Percentiles rank a stretch among this genome's conserved stretches.
Conservation (phyloP, 2,888 invertebrate species). For the Tetranychus truncatus region DNA sequence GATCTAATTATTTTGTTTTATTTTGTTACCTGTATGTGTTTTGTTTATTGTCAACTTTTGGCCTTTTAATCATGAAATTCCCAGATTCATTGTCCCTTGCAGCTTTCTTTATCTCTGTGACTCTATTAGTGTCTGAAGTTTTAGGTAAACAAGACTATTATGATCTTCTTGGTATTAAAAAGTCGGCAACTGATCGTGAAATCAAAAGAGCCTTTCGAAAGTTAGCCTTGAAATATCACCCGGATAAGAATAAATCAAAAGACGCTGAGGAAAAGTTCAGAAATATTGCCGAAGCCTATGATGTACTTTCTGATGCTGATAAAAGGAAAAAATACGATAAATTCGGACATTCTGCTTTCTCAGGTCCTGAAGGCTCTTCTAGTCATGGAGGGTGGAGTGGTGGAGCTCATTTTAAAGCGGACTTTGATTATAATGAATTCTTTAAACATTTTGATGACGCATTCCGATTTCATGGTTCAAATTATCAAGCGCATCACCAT, state of each 20-base stretch:
- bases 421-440: conserved; percentile 34
- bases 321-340: conserved; percentile 35
- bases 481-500: conserved; percentile 23
- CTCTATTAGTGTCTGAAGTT: conserved; percentile 19
- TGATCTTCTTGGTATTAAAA: conserved; percentile 35
- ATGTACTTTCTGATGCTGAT: conserved; percentile 35
- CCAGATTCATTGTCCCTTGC: not conserved
- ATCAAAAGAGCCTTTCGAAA: conserved; percentile 39
- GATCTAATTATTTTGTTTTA: not conserved
- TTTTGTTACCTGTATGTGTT: not conserved
- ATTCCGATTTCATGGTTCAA: conserved; percentile 23
- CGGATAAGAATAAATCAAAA: conserved; percentile 38
- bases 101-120: not conserved
- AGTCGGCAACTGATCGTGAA: conserved; percentile 35
- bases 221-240: conserved; percentile 39
- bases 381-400: conserved; percentile 21
- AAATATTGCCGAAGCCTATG: conserved; percentile 39
- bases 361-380: conserved; percentile 21
- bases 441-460: conserved; percentile 32
- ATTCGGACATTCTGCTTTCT: conserved; percentile 33
- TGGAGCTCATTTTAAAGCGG: conserved; percentile 27
- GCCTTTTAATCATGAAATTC: not conserved
- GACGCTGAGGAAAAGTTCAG: conserved; percentile 38
- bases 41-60: not conserved
- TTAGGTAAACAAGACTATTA: conserved; percentile 33